Evolutionary conservation across 2,797 vertebrate genomes (phyloP), one percentile per base, ranked within the genome.

Genomic region (Clarias fuscus): DNA sequence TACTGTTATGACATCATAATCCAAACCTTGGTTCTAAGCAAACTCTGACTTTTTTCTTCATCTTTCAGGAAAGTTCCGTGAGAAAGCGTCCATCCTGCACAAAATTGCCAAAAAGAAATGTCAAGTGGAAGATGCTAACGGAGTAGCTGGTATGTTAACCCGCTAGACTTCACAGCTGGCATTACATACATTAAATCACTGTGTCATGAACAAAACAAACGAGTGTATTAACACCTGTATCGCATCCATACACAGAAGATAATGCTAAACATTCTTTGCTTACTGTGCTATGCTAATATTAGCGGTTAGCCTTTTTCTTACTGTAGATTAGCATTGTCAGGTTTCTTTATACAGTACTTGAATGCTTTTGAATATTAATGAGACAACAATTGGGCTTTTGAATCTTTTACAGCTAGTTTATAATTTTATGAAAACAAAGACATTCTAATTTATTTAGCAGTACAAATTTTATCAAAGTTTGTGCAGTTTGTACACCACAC

Each of bases 101-200:
- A 99, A 99, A 96, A 98, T 99, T 0, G 98, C 98, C 86, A 99
- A 99, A 95, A 99, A 98, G 96, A 99, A 99, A 93, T 98, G 98
- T 91, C 97, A 98, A 88, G 97, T 97, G 85, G 98, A 98, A 90
- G 98, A 99, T 89, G 96, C 97, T 86, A 99, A 98, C 18, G 97
- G 97, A 84, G 96, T 97, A 14, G 95, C 96, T 80, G 98, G 96
- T 91, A 71, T 84, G 89, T 88, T 79, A 4, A 53, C 11, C 30
- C n/a, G 40, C 14, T 1, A 37, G 18, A 37, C 61, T 78, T 37
- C 18, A 56, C n/a, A 59, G 33, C n/a, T 14, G 24, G 18, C 18
- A 22, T 77, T 59, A 17, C n/a, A 53, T 15, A 13, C 13, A 24
- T 24, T 10, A 48, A 72, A 40, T 71, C 7, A 22, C 8, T 20